Conservation (phyloP, 2,888 invertebrate genomes). For the Morinoia aosen region DNA sequence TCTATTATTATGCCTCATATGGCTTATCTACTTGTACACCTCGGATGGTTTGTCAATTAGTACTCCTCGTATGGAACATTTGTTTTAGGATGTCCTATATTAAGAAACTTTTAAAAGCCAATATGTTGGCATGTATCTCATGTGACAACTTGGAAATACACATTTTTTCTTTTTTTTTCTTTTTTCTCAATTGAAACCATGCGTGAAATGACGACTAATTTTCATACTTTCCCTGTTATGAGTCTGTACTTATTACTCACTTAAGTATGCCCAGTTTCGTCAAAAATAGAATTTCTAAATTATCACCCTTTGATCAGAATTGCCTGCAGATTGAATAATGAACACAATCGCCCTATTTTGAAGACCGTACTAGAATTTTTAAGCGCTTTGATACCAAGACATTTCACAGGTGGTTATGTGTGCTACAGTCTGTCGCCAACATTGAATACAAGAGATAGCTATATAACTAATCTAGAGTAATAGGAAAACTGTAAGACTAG, state of each 20-base stretch:
- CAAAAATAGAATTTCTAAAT: no score
- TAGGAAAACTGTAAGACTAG: neutral
- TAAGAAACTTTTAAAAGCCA: no score
- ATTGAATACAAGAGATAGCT: neutral
- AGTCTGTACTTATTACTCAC: neutral
- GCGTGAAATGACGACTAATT: neutral
- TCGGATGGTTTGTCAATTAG: no score
- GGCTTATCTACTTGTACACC: no score
- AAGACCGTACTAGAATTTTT: no score
- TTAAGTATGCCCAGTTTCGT: no score
- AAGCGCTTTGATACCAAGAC: neutral
- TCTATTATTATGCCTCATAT: no score
- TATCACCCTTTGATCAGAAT: neutral
- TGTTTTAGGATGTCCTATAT: no score
- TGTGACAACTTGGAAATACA: no score
- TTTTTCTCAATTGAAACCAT: neutral
- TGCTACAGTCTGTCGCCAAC: neutral
- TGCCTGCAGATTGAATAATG: neutral
- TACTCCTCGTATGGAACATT: no score
- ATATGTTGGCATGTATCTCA: no score
- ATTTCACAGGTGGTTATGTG: neutral
- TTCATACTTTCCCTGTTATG: neutral
- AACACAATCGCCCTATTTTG: neutral
- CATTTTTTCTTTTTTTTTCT: no score
- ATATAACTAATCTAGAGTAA: neutral